Percentiles rank a stretch among this genome's conserved stretches.
phyloP scores from a whole-genome alignment of 2,797 vertebrate species.

The Malacoctenus gilli region DNA sequence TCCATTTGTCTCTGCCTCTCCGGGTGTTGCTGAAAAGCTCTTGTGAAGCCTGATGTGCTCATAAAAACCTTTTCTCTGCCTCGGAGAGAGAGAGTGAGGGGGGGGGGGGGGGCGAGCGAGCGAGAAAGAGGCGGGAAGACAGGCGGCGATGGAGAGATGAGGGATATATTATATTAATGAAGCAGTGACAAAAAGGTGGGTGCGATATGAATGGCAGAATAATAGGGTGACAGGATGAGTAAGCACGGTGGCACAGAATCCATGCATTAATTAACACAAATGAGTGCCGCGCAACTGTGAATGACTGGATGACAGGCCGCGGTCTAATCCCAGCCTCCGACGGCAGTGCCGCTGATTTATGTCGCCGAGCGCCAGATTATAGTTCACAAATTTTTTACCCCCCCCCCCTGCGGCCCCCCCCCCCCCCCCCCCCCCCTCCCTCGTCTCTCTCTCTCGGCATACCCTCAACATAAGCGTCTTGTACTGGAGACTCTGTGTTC shows the following conservation, averaged over 20 bases:
- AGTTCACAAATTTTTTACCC: slow-evolving; percentile 4
- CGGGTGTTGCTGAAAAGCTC: slow-evolving; percentile 50
- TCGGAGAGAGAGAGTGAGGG: slow-evolving; percentile 17
- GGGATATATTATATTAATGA: slow-evolving; percentile 68
- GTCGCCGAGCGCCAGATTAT: slow-evolving; percentile 43
- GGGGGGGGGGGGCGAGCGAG: too few species aligned
- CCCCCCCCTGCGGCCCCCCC: background rate
- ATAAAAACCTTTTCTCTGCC: slow-evolving; percentile 41
- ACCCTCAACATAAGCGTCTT: slow-evolving; percentile 59
- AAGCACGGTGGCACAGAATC: slow-evolving; percentile 41
- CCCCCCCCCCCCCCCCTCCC: background rate
- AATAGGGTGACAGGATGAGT: slow-evolving; percentile 53
- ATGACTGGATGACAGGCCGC: slow-evolving; percentile 47
- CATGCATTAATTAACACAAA: slow-evolving; percentile 73
- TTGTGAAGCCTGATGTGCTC: slow-evolving; percentile 41
- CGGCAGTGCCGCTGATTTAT: slow-evolving; percentile 53
- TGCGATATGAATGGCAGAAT: slow-evolving; percentile 59
- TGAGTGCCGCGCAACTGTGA: slow-evolving; percentile 50
- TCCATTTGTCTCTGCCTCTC: slow-evolving; percentile 67
- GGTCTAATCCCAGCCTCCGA: slow-evolving; percentile 51
- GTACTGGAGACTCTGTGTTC: slow-evolving; percentile 55
- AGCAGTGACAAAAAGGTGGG: slow-evolving; percentile 61
- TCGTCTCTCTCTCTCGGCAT: background rate
- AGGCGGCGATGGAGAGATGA: slow-evolving; percentile 36
- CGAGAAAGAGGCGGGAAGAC: slow-evolving; percentile 16